Percentiles rank a stretch among this genome's conserved stretches.
phyloP scores from a whole-genome alignment of 2,113 vertebrate species.

The Ameiurus melas region DNA sequence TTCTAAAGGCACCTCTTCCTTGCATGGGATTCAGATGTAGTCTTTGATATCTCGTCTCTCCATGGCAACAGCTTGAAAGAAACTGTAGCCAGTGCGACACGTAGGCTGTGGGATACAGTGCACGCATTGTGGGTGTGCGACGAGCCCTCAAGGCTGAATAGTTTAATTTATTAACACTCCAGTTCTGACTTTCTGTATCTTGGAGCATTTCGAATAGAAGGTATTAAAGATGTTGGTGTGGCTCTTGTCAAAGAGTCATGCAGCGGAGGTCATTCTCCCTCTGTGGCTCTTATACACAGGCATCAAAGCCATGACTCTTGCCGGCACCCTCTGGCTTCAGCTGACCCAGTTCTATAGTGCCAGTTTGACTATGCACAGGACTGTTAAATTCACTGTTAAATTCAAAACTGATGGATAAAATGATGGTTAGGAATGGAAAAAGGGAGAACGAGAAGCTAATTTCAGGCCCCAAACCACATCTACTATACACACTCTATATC shows the following conservation, averaged over 20 bases:
- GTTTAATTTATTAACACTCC: neutral
- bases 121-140: conserved; percentile 9
- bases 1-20: neutral
- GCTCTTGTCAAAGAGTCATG: conserved; percentile 1
- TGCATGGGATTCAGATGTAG: conserved; percentile 24
- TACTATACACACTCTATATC: neutral
- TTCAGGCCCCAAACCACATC: neutral
- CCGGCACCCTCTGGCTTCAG: conserved; percentile 25
- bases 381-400: too few species aligned
- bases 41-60: conserved; percentile 47
- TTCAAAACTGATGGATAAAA: conserved; percentile 1
- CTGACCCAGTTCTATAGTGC: neutral
- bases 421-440: neutral
- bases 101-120: conserved; percentile 19
- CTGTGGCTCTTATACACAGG: neutral
- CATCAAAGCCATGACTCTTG: neutral
- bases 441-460: neutral
- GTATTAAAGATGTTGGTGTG: neutral
- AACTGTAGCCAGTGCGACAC: neutral
- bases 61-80: conserved; percentile 47
- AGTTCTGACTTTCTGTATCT: neutral
- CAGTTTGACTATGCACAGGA: neutral
- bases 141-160: conserved; percentile 19
- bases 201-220: neutral
- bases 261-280: neutral